Evolutionary conservation across 2,797 vertebrate species (phyloP), one percentile per base, ranked within the genome.

Genomic region (Acestrorhynchus altus): DNA sequence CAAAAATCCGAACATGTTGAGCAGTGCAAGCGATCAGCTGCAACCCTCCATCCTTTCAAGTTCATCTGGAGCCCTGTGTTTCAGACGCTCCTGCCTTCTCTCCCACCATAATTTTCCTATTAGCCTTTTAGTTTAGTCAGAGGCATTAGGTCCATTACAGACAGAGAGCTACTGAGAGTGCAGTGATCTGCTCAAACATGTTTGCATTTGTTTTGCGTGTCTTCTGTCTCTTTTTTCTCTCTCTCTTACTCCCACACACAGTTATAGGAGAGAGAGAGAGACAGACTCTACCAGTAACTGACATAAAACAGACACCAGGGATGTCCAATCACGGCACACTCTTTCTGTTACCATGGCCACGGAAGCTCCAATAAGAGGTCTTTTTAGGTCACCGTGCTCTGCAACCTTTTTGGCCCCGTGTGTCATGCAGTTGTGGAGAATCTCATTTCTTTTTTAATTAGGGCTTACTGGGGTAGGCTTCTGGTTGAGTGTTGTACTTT

Each of bases 281-380:
- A 73, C 47, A 67, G 61, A 12, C 51, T 13, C 56, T 63, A 47
- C 46, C 65, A 31, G 60, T 72, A 78, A 73, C 56, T 69, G 76
- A 78, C 57, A 76, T 74, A 69, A 78, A 74, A 76, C 79, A 79
- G 83, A 79, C 80, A 74, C 80, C 22, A 71, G 83, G 77, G 77
- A 81, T 59, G 65, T 77, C 83, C 77, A 42, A 56, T 81, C 63
- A 52, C 59, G 54, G 52, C 60, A 12, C n/a, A 44, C 64, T 31
- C 60, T 52, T 52, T 22, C 3, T 4, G 83, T 84, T 84, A 72
- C 83, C 77, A 84, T 84, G 79, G 69, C 42, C 80, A 81, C 80
- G 5, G 31, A 77, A 68, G 44, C 80, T 79, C 74, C 47, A 81
- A 46, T 67, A 63, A 74, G 66, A 74, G 60, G 59, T 66, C 77